A percentile compares a stretch with the other conserved stretches of the same genome.
phyloP scores from a whole-genome alignment of 2,113 vertebrate genomes.

The Lophius piscatorius region DNA sequence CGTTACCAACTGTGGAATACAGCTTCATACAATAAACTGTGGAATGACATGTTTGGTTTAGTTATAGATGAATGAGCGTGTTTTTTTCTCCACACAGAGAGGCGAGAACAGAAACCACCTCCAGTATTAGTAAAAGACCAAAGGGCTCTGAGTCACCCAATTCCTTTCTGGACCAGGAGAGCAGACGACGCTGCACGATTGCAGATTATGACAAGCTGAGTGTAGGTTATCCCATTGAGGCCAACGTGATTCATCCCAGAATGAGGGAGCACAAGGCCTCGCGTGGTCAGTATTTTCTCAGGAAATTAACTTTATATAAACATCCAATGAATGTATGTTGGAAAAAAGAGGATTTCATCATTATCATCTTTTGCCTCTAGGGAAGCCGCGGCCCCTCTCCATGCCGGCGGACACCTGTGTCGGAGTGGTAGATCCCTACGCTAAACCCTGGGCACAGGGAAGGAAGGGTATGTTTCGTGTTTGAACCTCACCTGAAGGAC shows the following conservation, averaged over 20 bases:
- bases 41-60: not conserved
- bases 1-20: too few species aligned
- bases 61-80: not conserved
- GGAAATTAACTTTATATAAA: not conserved
- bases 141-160: slow-evolving; percentile 93
- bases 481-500: not conserved
- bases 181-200: slow-evolving; percentile 83
- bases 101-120: slow-evolving; percentile 77
- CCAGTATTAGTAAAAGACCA: slow-evolving; percentile 81
- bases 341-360: not conserved
- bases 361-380: slow-evolving; percentile 60
- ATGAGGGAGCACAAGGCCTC: slow-evolving; percentile 88
- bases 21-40: not conserved
- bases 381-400: slow-evolving; percentile 91
- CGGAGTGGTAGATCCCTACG: slow-evolving; percentile 83
- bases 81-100: slow-evolving; percentile 77
- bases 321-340: not conserved
- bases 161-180: slow-evolving; percentile 92
- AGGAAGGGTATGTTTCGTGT: slow-evolving; percentile 84
- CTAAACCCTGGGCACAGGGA: slow-evolving; percentile 84
- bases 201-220: slow-evolving; percentile 84
- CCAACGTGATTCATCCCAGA: slow-evolving; percentile 82
- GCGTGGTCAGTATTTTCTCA: slow-evolving; percentile 76
- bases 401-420: slow-evolving; percentile 93
- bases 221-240: slow-evolving; percentile 81